Evolutionary conservation across 2,113 vertebrate species (phyloP), one percentile per base, ranked within the genome.

Genomic region (Callopanchax toddi): DNA sequence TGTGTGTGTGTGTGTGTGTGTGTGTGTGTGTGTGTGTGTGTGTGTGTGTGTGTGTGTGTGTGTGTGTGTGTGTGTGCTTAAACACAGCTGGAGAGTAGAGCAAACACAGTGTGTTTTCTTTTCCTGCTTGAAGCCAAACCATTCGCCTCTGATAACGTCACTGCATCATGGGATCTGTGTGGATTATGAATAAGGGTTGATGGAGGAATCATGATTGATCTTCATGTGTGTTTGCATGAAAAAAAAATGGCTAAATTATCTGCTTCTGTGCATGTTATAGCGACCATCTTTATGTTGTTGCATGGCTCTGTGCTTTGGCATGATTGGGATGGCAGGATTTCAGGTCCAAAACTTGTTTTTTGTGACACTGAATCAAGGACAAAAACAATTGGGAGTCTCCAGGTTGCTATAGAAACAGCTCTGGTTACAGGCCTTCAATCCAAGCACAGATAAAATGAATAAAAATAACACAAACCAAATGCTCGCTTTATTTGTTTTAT

Each of bases 31-130:
- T 5, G 17, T 18, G 40, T n/a, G 40, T 43, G 40, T 43, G 40
- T 18, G 65, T 81, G 66, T 32, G 29, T 32, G 29, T 44, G 43
- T 10, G 8, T 58, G 34, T 36, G 43, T 64, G 50, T 74, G 43
- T 52, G 23, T 64, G 58, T 45, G 36, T 64, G 50, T 49, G 49
- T 62, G 79, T 49, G 65, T 81, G 62, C 68, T 73, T 64, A 58
- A 83, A 78, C 56, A 67, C 77, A 77, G 67, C 76, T 83, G 73
- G 63, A 70, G 56, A 53, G 62, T 56, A 76, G 76, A 64, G 50
- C 61, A 81, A 79, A 76, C 75, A 69, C 64, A 50, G 42, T 23
- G 13, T 18, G 42, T 37, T 53, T 51, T 55, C 10, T 48, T 55
- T 16, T 6, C 43, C 43, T 10, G n/a, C 20, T 36, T 40, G 26